phyloP scores from a whole-genome alignment of 2,888 invertebrate species.

The Frankliniella fusca region DNA sequence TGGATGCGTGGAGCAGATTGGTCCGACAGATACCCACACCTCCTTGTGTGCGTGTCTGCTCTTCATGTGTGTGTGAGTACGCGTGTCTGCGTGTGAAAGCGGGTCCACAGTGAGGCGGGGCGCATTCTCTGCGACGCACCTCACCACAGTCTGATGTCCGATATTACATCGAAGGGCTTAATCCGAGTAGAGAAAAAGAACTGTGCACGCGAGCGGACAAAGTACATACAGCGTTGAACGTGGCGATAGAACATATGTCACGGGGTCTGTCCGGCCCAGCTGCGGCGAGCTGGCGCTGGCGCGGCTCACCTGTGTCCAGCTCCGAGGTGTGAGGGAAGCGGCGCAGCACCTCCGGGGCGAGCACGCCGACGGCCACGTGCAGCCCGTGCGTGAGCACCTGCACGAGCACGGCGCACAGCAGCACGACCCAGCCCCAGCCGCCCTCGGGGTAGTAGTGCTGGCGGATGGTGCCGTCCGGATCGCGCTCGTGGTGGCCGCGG shows the following conservation, averaged over 20 bases:
- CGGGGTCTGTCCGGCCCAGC: too few relatives aligned
- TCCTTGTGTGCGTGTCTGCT: neutral
- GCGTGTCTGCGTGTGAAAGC: neutral
- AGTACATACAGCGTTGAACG: too few relatives aligned
- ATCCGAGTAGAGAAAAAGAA: too few relatives aligned
- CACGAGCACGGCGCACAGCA: conserved; percentile 65
- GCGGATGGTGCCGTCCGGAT: conserved; percentile 47
- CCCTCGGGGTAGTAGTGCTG: conserved; percentile 85
- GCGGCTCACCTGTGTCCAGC: conserved; percentile 61
- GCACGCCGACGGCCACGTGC: conserved; percentile 62
- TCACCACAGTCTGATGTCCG: too few relatives aligned
- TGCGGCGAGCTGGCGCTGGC: too few relatives aligned
- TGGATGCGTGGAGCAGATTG: conserved; percentile 6
- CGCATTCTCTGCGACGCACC: too few relatives aligned
- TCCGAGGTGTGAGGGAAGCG: conserved; percentile 59
- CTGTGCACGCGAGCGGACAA: too few relatives aligned
- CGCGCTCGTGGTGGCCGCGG: neutral
- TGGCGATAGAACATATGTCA: too few relatives aligned
- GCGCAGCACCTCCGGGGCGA: conserved; percentile 56
- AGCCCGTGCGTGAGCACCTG: conserved; percentile 72
- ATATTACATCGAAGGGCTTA: too few relatives aligned
- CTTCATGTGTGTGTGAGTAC: neutral
- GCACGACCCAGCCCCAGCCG: conserved; percentile 82
- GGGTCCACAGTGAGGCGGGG: too few relatives aligned
- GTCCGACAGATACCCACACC: conserved; percentile 43